A percentile compares a stretch with the other conserved stretches of the same genome.
These are phyloP conservation scores for Pipistrellus pygmaeus DNA, from an alignment of 2,797 vertebrate species.

Conservation along the genomic window DNA sequence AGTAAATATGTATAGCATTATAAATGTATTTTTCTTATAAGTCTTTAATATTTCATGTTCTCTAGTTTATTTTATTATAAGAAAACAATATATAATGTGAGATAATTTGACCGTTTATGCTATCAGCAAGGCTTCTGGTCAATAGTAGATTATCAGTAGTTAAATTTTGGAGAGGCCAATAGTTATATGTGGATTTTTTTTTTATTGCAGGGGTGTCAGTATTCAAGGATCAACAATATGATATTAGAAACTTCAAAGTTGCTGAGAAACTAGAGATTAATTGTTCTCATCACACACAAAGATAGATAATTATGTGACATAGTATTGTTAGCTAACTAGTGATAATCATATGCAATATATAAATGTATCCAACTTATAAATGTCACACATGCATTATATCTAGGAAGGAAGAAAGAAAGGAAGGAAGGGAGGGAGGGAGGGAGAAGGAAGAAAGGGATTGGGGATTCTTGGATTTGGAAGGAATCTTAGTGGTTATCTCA, in stretches of 20 bases:
- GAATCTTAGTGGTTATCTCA: neutral
- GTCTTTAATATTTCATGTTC: neutral
- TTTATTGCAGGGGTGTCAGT: neutral
- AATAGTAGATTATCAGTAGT: neutral
- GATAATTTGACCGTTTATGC: neutral
- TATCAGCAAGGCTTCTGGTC: neutral
- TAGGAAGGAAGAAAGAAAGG: neutral
- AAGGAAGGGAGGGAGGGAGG: no score
- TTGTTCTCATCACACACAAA: neutral
- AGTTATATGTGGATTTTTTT: neutral
- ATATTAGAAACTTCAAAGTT: conserved; percentile 10
- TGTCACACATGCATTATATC: neutral
- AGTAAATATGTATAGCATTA: neutral
- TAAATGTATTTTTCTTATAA: neutral
- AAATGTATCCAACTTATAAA: neutral
- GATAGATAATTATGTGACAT: neutral
- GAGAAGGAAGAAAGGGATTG: neutral
- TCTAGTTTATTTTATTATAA: neutral
- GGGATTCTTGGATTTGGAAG: neutral
- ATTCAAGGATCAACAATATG: neutral
- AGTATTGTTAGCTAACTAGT: neutral
- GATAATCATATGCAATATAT: neutral
- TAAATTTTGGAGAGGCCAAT: neutral
- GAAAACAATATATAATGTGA: neutral
- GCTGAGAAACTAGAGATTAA: neutral